Base-by-base conservation (phyloP, 2,797 vertebrate genomes). In the Podargus strigoides region DNA sequence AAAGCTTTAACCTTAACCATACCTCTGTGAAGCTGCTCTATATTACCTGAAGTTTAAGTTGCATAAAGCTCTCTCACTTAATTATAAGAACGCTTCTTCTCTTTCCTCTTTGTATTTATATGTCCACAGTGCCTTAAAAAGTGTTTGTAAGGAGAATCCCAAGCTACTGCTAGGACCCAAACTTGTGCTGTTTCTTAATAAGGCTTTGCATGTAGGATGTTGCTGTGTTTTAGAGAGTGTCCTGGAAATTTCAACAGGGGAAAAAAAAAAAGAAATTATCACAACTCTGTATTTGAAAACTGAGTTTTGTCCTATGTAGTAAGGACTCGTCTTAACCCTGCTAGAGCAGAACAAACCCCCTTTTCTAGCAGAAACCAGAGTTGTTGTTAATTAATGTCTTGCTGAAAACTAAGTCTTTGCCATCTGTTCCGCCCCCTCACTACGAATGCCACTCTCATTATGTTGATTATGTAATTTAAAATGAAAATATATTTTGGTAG, bases 391-490 rank as follows among this genome's bases (percentile, higher is more conserved):
- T 94, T 94, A 96, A 87, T 6, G 1, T 94, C 94, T 91, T 96
- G 90, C 89, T 93, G 93, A 72, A 94, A 96, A 93, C 32, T 0
- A 90, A 96, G 89, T 81, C 80, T 92, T 41, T 86, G 86, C 97
- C 97, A 97, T 97, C 96, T 97, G 97, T 92, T 97, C 96, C 23
- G 0, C 96, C 94, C 95, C 92, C 96, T 97, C 94, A 90, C 80
- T 78, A 91, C 32, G 66, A 96, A 94, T 92, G 94, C 91, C 53
- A 49, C 82, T 91, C 86, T 69, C 77, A 44, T 94, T 95, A 85
- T 94, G 94, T 76, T 94, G 94, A 89, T 96, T 96, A 96, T 93
- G 84, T 97, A 97, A 97, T 96, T 78, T 73, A 85, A 94, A 95
- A 96, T 36, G 75, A 94, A 96, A 96, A 96, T 95, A 96, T 94